Evolutionary conservation across 1,140 invertebrate genomes (phyloP), one percentile per base, ranked within the genome.

Genomic region (Sarcophaga peregrina): DNA sequence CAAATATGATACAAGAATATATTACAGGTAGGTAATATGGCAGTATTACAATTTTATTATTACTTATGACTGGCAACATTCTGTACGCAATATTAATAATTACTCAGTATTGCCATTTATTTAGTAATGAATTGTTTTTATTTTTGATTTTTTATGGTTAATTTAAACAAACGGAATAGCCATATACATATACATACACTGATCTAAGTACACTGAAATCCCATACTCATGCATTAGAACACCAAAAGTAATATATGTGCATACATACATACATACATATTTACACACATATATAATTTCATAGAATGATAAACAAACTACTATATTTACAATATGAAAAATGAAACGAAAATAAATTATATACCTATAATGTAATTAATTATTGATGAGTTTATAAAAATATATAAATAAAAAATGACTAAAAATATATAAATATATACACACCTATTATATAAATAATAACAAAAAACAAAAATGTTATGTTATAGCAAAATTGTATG

Each of bases 231-330:
- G 7, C 58, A 62, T 15, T 15, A 7, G 7, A 4, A 62, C 3
- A 25, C 62, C 25, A 37, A 37, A 37, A 37, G 1, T 3, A 37
- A 37, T 11, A 5, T n/a, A n/a, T n/a, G n/a, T n/a, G n/a, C n/a
- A n/a, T n/a, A n/a, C n/a, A n/a, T n/a, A n/a, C n/a, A n/a, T 72
- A 72, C 62, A 72, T 72, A 72, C 17, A 72, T 13, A 72, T n/a
- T n/a, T 72, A n/a, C n/a, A n/a, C n/a, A n/a, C n/a, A n/a, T n/a
- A 72, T 37, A 37, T 37, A 37, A 37, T 1, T 37, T 37, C 37
- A 25, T 72, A 72, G 17, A 7, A 68, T 8, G 62, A 72, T 17
- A 72, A 17, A 20, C 37, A 72, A 72, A 72, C 37, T 25, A 72
- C 20, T 72, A 25, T 72, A 72, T 72, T 25, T 25, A 72, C 37